Percentiles rank a stretch among this genome's conserved stretches.
phyloP scores from a whole-genome alignment of 2,113 vertebrate genomes.

The Hepsetus odoe region DNA sequence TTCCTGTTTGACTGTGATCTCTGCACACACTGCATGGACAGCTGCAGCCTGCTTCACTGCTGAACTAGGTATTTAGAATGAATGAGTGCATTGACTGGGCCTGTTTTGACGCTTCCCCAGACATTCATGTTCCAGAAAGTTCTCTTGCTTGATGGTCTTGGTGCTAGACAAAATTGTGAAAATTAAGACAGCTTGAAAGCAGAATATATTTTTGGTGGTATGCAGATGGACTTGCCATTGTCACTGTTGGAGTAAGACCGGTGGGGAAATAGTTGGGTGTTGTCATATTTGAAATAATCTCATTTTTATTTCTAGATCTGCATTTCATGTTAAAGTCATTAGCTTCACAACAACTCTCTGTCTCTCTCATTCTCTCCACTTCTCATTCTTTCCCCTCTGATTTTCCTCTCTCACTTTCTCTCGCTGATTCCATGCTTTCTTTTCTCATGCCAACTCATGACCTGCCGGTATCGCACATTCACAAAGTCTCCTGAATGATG shows the following conservation, averaged over 20 bases:
- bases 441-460: background rate
- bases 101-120: background rate
- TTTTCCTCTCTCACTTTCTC: background rate
- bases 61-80: constrained; percentile 26
- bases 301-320: background rate
- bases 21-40: constrained; percentile 43
- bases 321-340: background rate
- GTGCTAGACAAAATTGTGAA: background rate
- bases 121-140: background rate
- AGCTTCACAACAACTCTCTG: background rate
- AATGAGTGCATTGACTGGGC: background rate
- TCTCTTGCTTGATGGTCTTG: background rate
- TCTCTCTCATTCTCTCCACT: background rate
- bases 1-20: constrained; percentile 42
- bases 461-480: background rate
- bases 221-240: background rate
- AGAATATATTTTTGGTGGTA: background rate
- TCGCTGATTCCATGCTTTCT: constrained; percentile 1
- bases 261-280: background rate
- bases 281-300: background rate
- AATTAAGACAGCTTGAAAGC: constrained; percentile 5
- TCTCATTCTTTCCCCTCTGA: background rate
- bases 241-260: background rate
- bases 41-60: constrained; percentile 28
- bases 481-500: background rate